Conservation (phyloP, 2,113 vertebrate species). For the Xenus cinereus region DNA sequence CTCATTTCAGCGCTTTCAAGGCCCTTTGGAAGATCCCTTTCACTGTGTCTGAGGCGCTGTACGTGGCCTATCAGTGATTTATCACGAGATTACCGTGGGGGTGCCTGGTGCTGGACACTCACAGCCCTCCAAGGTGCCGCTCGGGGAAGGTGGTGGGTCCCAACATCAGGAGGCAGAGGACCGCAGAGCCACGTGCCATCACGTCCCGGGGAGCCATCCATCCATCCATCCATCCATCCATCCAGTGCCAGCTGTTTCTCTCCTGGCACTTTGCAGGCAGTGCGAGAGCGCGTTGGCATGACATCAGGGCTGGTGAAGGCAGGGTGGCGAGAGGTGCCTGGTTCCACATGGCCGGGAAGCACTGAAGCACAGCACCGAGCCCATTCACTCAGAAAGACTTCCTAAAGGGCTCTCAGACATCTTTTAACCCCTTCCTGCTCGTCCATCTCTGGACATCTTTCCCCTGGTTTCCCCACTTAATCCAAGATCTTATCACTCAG, state of each 20-base stretch:
- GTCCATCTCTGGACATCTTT: not conserved
- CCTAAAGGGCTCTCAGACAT: constrained; percentile 28
- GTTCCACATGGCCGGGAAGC: constrained; percentile 19
- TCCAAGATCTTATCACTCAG: not conserved
- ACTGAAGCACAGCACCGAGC: constrained; percentile 30
- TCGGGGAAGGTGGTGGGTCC: not conserved
- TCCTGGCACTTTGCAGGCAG: not conserved
- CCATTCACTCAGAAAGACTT: constrained; percentile 46
- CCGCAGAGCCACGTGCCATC: not conserved
- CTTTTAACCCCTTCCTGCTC: constrained; percentile 43
- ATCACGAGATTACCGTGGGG: accelerated
- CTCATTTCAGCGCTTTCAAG: not conserved
- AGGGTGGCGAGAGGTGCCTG: not conserved
- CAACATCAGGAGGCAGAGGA: not conserved
- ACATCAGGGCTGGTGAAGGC: not conserved
- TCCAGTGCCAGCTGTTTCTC: not conserved
- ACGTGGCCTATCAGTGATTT: accelerated
- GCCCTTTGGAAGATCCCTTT: not conserved
- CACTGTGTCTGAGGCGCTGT: not conserved
- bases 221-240: not conserved
- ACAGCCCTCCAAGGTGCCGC: not conserved
- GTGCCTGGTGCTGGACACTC: not conserved
- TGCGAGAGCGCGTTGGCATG: not conserved
- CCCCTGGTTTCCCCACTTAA: not conserved
- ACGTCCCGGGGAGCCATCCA: not conserved